Percentiles rank a stretch among this genome's conserved stretches.
phyloP scores from a whole-genome alignment of 2,797 vertebrate species.

The Podarcis siculus region DNA sequence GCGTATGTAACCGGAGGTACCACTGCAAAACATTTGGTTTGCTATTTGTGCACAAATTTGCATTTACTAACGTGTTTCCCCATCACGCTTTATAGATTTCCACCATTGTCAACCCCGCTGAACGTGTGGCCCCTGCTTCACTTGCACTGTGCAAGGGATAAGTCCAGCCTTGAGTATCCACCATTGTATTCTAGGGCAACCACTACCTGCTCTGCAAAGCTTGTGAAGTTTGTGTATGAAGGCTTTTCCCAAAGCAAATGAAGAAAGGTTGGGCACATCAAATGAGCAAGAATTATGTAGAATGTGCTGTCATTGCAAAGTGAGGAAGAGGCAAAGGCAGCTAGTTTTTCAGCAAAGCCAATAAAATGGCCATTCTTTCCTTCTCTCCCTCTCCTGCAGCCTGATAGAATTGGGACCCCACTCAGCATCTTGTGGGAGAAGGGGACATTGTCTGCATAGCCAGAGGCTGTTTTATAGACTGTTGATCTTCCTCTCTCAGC shows the following conservation, averaged over 20 bases:
- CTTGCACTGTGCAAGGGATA: neutral
- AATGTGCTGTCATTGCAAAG: too few species aligned
- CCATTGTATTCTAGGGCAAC: neutral
- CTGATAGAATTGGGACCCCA: neutral
- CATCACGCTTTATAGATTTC: neutral
- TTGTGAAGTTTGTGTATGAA: neutral
- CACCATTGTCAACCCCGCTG: neutral
- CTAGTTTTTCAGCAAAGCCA: too few species aligned
- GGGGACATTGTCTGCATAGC: neutral
- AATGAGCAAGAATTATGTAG: neutral
- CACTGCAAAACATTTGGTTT: neutral
- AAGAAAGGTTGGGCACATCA: neutral
- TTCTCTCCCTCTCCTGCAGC: too few species aligned
- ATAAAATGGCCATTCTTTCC: too few species aligned
- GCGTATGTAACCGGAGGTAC: too few species aligned
- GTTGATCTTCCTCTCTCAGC: neutral
- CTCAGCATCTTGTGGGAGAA: too few species aligned
- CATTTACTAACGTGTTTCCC: neutral
- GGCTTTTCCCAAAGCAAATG: neutral
- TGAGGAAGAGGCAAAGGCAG: too few species aligned
- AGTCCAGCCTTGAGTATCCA: neutral
- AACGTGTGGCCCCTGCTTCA: neutral
- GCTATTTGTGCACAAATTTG: neutral
- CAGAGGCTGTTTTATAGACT: neutral
- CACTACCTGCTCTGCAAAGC: neutral